These are phyloP conservation scores for Hecatera dysodea DNA, from an alignment of 2,888 invertebrate genomes.

Conservation along the genomic window DNA sequence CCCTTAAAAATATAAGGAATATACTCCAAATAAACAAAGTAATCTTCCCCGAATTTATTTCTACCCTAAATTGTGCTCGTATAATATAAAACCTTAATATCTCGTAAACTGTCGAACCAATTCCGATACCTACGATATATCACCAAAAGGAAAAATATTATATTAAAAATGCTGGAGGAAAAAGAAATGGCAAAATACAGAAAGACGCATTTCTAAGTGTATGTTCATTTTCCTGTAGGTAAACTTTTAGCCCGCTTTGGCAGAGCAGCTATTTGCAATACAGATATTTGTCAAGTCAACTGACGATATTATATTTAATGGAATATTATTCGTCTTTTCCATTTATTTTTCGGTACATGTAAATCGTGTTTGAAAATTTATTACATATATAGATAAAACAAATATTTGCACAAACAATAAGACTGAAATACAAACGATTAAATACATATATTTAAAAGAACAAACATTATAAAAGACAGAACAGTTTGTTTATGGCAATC, in stretches of 20 bases:
- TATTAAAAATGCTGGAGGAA: conserved; percentile 40
- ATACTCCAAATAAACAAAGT: not conserved
- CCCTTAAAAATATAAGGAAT: not conserved
- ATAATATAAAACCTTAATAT: conserved; percentile 23
- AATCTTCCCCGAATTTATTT: not conserved
- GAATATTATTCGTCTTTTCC: not conserved
- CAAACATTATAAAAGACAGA: no score
- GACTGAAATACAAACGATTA: no score
- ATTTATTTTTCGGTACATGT: not conserved
- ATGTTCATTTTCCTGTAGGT: conserved; percentile 39
- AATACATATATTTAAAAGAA: no score
- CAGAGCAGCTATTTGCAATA: conserved; percentile 38
- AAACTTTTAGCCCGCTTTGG: conserved; percentile 31
- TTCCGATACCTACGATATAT: conserved; percentile 28
- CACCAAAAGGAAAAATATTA: conserved; percentile 31
- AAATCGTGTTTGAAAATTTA: not conserved
- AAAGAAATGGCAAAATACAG: conserved; percentile 32
- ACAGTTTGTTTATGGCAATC: no score
- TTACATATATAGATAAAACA: no score
- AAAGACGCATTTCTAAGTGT: conserved; percentile 18
- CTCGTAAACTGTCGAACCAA: conserved; percentile 26
- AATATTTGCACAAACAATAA: no score
- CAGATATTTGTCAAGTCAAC: conserved; percentile 39
- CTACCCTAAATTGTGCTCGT: not conserved
- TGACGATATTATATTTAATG: conserved; percentile 25